Evolutionary conservation across 2,888 invertebrate species (phyloP).

Genomic region (Rotaria sp.): DNA sequence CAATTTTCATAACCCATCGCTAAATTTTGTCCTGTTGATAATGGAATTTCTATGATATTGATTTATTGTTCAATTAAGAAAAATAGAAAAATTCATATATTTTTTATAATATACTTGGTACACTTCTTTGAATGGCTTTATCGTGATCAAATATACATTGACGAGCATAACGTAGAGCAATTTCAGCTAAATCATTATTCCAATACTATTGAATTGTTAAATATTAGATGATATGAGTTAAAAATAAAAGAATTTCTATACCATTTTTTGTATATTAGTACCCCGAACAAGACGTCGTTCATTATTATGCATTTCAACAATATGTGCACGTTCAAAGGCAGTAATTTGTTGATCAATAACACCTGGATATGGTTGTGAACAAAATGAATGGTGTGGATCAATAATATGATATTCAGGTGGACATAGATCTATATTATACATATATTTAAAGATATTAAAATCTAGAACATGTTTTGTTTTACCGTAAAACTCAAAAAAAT

Average conservation of each 20-base stretch:
- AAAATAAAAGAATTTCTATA: not conserved
- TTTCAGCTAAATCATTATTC: not conserved
- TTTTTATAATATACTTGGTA: not conserved
- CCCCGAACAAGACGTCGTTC: not conserved
- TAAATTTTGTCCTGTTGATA: constrained; percentile 8
- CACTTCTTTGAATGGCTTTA: not conserved
- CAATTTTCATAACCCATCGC: not conserved
- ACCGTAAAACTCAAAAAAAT: not conserved
- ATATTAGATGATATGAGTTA: not conserved
- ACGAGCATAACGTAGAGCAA: not conserved
- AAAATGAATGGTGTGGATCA: constrained; percentile 8
- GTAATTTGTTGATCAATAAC: not conserved
- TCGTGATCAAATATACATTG: not conserved
- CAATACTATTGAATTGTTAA: not conserved
- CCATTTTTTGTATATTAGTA: constrained; percentile 4
- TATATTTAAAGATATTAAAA: too few relatives aligned
- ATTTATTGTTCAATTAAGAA: not conserved
- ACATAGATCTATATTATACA: not conserved
- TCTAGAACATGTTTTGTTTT: not conserved
- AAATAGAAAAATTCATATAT: not conserved
- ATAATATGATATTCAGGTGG: not conserved
- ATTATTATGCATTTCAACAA: not conserved
- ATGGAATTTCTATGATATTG: not conserved
- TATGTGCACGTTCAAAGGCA: not conserved
- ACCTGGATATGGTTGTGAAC: not conserved